phyloP scores from a whole-genome alignment of 2,797 vertebrate species.

The Bradypodion pumilum region DNA sequence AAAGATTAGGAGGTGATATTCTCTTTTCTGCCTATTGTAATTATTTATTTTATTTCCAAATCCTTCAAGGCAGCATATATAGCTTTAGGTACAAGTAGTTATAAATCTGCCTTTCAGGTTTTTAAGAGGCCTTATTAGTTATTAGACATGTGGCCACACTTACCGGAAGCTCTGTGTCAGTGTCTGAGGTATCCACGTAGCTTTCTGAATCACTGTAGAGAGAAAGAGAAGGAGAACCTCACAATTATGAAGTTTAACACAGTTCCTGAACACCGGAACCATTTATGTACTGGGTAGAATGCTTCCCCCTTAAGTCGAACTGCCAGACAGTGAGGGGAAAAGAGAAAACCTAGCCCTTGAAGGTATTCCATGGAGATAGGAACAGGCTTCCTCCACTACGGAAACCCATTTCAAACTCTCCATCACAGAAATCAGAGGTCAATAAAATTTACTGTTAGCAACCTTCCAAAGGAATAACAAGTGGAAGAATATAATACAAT shows the following conservation, averaged over 20 bases:
- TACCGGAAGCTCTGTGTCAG: slow-evolving; percentile 82
- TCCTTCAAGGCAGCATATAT: not conserved
- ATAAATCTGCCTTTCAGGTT: not conserved
- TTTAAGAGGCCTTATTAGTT: not conserved
- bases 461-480: not conserved
- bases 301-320: not conserved
- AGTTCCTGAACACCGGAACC: not conserved
- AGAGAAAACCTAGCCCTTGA: not conserved
- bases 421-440: not conserved
- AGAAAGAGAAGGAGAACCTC: not conserved
- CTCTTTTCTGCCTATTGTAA: not conserved
- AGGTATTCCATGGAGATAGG: not conserved
- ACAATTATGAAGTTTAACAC: not conserved
- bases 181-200: slow-evolving; percentile 77
- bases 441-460: not conserved
- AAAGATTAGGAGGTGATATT: not conserved
- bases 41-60: not conserved
- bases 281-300: not conserved
- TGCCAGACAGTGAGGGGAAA: not conserved
- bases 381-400: not conserved
- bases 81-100: not conserved
- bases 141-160: slow-evolving; percentile 44
- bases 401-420: not conserved
- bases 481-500: not conserved
- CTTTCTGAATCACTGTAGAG: slow-evolving; percentile 75